Evolutionary conservation across 2,113 vertebrate species (phyloP).

Genomic region (Naja naja): DNA sequence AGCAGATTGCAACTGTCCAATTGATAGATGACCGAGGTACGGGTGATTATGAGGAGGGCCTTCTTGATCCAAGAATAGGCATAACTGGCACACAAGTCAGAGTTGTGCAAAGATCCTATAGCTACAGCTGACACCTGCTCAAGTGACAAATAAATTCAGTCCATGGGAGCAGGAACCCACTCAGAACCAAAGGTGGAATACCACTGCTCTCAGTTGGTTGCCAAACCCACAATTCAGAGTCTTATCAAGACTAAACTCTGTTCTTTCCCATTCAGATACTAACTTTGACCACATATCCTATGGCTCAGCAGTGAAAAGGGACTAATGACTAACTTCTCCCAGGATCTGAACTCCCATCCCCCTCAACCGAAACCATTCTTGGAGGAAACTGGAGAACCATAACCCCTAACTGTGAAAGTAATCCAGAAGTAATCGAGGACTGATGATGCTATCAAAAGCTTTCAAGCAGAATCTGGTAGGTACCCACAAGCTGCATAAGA

Average conservation of each 20-base stretch:
- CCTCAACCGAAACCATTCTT: not conserved
- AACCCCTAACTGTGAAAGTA: not conserved
- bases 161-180: too few species aligned
- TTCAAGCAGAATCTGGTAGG: not conserved
- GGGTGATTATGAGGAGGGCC: not conserved
- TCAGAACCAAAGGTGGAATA: too few species aligned
- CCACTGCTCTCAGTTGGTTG: too few species aligned
- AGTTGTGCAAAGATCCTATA: too few species aligned
- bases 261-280: too few species aligned
- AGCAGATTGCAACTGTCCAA: too few species aligned
- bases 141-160: too few species aligned
- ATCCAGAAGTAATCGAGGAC: not conserved
- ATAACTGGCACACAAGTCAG: too few species aligned
- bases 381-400: not conserved
- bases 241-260: too few species aligned
- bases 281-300: not conserved
- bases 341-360: not conserved
- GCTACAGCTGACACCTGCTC: too few species aligned
- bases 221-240: too few species aligned
- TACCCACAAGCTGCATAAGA: conserved; percentile 2
- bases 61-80: too few species aligned
- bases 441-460: not conserved
- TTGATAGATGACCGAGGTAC: not conserved
- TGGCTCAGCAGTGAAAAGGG: not conserved
- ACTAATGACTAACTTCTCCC: not conserved